Percentiles rank a stretch among this genome's conserved stretches.
phyloP scores from a whole-genome alignment of 2,797 vertebrate genomes.

The Macropus fuliginosus region DNA sequence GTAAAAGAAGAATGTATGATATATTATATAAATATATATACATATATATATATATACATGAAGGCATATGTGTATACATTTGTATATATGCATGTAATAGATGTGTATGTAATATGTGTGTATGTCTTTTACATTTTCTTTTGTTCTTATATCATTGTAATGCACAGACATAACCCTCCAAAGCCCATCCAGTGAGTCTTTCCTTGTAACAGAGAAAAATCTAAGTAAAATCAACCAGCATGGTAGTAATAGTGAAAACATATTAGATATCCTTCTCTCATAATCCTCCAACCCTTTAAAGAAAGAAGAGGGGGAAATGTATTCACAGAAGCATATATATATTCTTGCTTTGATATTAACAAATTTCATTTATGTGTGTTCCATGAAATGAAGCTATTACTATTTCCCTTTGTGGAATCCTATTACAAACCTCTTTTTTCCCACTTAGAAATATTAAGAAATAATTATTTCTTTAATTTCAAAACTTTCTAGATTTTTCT shows the following conservation, averaged over 20 bases:
- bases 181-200: neutral
- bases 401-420: neutral
- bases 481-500: neutral
- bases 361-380: neutral
- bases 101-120: neutral
- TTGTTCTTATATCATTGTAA: neutral
- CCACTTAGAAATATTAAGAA: neutral
- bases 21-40: fast-evolving
- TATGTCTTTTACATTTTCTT: neutral
- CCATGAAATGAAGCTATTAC: neutral
- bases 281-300: neutral
- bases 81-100: neutral
- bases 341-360: neutral
- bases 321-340: neutral
- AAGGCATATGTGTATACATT: neutral
- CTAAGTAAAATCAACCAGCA: neutral
- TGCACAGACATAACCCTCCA: neutral
- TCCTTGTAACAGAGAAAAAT: neutral
- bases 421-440: neutral
- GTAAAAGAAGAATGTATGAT: neutral
- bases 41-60: neutral
- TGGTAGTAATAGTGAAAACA: neutral
- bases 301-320: neutral
- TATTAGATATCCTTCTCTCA: neutral
- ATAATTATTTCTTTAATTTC: neutral